Percentiles rank a stretch among this genome's conserved stretches.
Evolutionary conservation across 2,113 vertebrate genomes (phyloP).

Genomic region (Pseudorasbora parva): DNA sequence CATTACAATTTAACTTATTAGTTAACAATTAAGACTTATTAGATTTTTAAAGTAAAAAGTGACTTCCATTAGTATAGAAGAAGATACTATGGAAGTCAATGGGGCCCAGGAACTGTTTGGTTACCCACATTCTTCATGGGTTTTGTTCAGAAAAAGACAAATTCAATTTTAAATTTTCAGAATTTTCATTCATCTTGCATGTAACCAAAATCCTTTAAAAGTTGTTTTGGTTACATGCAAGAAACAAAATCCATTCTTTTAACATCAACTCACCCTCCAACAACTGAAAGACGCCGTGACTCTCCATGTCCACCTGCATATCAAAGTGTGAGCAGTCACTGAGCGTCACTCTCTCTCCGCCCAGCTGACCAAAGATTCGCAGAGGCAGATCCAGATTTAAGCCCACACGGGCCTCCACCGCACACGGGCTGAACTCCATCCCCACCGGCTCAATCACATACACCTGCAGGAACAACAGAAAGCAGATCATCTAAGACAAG

Average conservation of each 20-base stretch:
- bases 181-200: no score
- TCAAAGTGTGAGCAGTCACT: slow-evolving; percentile 94
- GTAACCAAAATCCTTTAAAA: no score
- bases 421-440: slow-evolving; percentile 89
- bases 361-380: slow-evolving; percentile 80
- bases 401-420: slow-evolving; percentile 85
- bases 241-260: background rate
- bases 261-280: slow-evolving; percentile 78
- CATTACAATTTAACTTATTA: no score
- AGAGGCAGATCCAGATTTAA: slow-evolving; percentile 86
- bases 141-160: no score
- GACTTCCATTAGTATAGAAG: no score
- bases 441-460: slow-evolving; percentile 88
- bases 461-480: slow-evolving; percentile 74
- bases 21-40: no score
- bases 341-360: slow-evolving; percentile 76
- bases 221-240: no score
- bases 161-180: no score
- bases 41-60: no score
- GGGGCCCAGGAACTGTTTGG: no score
- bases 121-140: no score
- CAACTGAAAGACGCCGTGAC: slow-evolving; percentile 79
- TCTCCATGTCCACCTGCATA: slow-evolving; percentile 85
- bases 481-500: background rate
- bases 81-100: no score